phyloP scores from a whole-genome alignment of 2,113 vertebrate genomes.

The Mastomys natalensis region DNA sequence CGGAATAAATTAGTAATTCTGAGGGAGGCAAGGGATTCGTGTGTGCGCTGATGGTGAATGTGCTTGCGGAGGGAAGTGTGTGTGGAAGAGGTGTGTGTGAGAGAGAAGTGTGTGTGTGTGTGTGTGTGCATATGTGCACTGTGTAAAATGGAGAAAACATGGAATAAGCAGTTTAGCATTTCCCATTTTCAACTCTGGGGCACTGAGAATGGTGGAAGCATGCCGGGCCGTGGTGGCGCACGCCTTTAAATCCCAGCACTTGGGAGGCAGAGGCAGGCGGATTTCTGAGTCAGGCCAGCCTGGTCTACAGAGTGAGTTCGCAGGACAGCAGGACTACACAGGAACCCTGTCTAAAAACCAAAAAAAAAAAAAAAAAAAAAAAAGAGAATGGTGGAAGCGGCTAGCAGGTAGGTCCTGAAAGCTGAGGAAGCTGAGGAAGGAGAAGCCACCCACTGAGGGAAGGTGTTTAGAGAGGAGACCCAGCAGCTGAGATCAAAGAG shows the following conservation, averaged over 20 bases:
- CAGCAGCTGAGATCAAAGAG: constrained; percentile 12
- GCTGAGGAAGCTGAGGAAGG: background rate
- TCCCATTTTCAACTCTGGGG: background rate
- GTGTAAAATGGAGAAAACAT: background rate
- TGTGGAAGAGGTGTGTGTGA: background rate
- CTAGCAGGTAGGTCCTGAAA: background rate
- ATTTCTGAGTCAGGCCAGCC: no score
- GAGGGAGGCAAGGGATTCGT: background rate
- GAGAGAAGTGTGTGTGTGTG: no score
- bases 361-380: no score
- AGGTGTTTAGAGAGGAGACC: background rate
- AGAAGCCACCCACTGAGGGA: background rate
- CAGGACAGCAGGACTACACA: no score
- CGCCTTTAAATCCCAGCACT: no score
- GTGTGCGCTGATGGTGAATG: background rate
- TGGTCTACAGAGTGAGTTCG: no score
- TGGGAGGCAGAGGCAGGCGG: no score
- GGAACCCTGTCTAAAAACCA: no score
- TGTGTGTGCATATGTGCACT: background rate
- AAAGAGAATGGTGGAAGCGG: background rate
- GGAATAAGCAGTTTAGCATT: background rate
- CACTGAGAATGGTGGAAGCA: background rate
- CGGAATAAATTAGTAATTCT: background rate
- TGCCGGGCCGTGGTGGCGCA: no score
- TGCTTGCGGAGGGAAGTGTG: background rate